Evolutionary conservation across 2,888 invertebrate genomes (phyloP).

Genomic region (Acrocera orbiculus): DNA sequence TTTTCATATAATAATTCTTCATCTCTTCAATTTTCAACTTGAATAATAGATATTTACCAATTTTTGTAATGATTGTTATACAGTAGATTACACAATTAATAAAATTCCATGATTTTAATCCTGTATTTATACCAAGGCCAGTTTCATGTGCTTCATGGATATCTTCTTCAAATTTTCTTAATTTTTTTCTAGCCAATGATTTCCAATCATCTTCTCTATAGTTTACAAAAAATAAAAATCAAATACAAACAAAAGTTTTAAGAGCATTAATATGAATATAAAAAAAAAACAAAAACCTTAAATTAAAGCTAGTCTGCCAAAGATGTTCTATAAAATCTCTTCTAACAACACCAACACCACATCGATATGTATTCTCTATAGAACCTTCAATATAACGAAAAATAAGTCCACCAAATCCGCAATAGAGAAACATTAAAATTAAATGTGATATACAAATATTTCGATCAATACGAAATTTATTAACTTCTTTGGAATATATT

Average conservation of each 20-base stretch:
- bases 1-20: too few species aligned
- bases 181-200: slow-evolving; percentile 57
- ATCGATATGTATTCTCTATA: slow-evolving; percentile 73
- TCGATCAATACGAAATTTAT: slow-evolving; percentile 36
- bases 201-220: slow-evolving; percentile 80
- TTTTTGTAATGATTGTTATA: slow-evolving; percentile 71
- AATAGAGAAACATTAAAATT: slow-evolving; percentile 49
- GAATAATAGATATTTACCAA: too few species aligned
- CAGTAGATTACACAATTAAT: slow-evolving; percentile 74
- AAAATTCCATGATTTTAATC: slow-evolving; percentile 73
- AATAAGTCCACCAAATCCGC: slow-evolving; percentile 62
- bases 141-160: slow-evolving; percentile 68
- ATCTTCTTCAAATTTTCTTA: slow-evolving; percentile 74
- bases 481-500: slow-evolving; percentile 39
- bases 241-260: neutral
- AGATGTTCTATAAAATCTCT: slow-evolving; percentile 69
- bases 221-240: slow-evolving; percentile 21
- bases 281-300: slow-evolving; percentile 32
- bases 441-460: slow-evolving; percentile 52
- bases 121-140: slow-evolving; percentile 67
- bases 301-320: slow-evolving; percentile 64
- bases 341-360: slow-evolving; percentile 71
- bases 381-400: slow-evolving; percentile 71
- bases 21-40: too few species aligned
- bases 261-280: neutral